Conservation (phyloP, 2,113 vertebrate genomes). For the Gnathonemus longibarbis region DNA sequence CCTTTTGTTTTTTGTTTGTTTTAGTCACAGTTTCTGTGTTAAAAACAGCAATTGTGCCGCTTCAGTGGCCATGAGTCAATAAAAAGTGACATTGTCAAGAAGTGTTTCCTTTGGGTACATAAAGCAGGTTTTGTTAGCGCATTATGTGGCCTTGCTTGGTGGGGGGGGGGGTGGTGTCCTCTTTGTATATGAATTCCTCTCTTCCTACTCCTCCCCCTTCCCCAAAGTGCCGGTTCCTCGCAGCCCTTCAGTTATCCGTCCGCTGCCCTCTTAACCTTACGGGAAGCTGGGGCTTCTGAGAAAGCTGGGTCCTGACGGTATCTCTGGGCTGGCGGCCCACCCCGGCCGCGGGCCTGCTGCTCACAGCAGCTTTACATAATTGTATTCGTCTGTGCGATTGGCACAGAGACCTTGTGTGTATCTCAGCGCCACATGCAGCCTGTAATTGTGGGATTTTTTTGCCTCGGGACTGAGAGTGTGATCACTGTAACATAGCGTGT, state of each 20-base stretch:
- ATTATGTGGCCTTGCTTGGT: background rate
- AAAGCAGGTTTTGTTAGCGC: background rate
- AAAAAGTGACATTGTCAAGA: background rate
- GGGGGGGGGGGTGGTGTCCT: background rate
- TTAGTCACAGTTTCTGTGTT: background rate
- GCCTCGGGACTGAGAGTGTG: background rate
- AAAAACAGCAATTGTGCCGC: background rate
- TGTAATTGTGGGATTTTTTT: conserved; percentile 13
- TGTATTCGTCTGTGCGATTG: conserved; percentile 20
- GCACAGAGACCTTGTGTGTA: conserved; percentile 55
- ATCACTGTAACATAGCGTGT: background rate
- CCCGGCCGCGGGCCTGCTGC: background rate
- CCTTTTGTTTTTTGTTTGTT: background rate
- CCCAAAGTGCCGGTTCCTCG: background rate
- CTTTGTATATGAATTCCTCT: background rate
- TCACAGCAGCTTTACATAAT: conserved; percentile 10
- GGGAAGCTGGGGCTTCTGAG: background rate
- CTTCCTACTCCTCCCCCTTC: background rate
- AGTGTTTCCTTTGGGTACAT: background rate
- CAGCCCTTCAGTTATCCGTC: background rate
- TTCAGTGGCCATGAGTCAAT: background rate
- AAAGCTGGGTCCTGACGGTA: background rate
- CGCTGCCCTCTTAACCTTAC: background rate
- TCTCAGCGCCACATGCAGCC: conserved; percentile 60
- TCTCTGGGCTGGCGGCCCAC: background rate